phyloP scores from a whole-genome alignment of 2,113 vertebrate species.

The Catharus fuscescens region DNA sequence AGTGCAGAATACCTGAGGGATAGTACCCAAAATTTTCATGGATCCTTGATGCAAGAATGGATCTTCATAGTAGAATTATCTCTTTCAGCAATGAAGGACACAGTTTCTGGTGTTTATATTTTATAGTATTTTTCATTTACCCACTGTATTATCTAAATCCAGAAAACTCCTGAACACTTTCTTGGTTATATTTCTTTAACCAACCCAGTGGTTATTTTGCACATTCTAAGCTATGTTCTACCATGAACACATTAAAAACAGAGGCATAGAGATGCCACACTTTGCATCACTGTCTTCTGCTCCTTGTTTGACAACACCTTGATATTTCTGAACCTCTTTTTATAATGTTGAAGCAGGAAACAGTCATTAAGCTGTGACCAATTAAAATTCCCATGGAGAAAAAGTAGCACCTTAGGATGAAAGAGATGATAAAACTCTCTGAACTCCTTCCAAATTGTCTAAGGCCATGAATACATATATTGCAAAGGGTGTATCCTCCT shows the following conservation, averaged over 20 bases:
- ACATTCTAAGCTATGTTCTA: background rate
- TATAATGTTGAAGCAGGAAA: background rate
- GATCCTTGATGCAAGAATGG: background rate
- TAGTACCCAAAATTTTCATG: background rate
- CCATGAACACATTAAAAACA: background rate
- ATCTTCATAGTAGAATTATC: background rate
- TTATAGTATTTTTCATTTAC: background rate
- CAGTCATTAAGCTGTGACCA: background rate
- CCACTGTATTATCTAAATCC: background rate
- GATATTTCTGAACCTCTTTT: background rate
- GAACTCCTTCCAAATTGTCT: background rate
- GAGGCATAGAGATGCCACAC: background rate
- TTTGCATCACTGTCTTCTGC: background rate
- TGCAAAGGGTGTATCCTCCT: background rate
- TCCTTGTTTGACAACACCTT: background rate
- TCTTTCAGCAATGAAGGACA: background rate
- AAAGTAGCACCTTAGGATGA: background rate
- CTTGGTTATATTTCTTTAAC: background rate
- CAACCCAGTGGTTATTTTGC: background rate
- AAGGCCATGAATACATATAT: background rate
- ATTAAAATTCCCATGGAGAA: background rate
- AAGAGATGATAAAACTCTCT: slow-evolving; percentile 3
- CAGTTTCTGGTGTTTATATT: background rate
- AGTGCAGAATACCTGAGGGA: background rate
- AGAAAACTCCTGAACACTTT: background rate